Evolutionary conservation across 2,113 vertebrate genomes (phyloP).

Genomic region (Phocoena sinus): DNA sequence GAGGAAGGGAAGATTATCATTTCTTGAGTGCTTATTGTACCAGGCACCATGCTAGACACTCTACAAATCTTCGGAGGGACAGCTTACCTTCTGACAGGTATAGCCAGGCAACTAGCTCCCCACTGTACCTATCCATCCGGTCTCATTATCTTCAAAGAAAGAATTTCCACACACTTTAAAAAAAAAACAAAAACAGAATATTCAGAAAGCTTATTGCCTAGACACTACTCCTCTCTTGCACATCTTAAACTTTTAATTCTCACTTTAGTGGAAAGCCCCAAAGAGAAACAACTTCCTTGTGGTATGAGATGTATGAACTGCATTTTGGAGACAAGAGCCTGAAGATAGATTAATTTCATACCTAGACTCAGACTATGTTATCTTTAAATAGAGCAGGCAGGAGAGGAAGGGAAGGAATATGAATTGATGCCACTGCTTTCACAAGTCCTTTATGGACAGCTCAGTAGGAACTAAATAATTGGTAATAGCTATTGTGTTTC

Average conservation of each 20-base stretch:
- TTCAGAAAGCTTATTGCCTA: not conserved
- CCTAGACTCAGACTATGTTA: not conserved
- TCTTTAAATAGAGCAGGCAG: not conserved
- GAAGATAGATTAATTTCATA: not conserved
- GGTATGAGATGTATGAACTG: not conserved
- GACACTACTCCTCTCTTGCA: not conserved
- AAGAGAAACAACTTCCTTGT: not conserved
- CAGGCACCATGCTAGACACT: not conserved
- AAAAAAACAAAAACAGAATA: not conserved
- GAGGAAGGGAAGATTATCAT: not conserved
- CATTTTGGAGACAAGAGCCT: not conserved
- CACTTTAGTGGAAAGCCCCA: not conserved
- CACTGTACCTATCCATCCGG: not conserved
- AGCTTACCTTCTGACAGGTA: not conserved
- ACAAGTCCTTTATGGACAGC: not conserved
- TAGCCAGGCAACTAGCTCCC: not conserved
- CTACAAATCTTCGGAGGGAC: not conserved
- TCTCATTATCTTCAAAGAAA: not conserved
- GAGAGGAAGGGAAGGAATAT: not conserved
- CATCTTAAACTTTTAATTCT: not conserved
- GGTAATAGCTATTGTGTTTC: constrained; percentile 32
- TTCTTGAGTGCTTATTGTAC: not conserved
- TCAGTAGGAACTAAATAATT: constrained; percentile 54
- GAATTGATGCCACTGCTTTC: not conserved
- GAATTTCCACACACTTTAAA: not conserved